Conservation (phyloP, 2,797 vertebrate genomes). For the Danio albolineatus region DNA sequence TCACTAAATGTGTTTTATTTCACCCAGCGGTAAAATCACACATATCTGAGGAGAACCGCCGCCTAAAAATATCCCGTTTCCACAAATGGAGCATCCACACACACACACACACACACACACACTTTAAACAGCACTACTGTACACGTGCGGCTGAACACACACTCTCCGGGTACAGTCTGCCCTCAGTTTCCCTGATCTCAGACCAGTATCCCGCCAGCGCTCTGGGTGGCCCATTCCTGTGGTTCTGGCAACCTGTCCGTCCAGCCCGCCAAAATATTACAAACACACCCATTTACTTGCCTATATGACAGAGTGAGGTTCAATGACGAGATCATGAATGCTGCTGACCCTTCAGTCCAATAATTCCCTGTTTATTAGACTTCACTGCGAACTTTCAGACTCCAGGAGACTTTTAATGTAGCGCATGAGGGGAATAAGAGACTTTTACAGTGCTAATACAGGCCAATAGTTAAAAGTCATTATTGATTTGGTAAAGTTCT, state of each 20-base stretch:
- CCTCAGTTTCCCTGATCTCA: slow-evolving; percentile 73
- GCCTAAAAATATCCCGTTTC: slow-evolving; percentile 77
- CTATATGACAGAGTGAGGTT: slow-evolving; percentile 12
- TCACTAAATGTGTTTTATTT: slow-evolving; percentile 54
- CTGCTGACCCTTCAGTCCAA: background rate
- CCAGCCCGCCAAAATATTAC: slow-evolving; percentile 39
- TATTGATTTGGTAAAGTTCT: background rate
- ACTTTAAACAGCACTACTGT: slow-evolving; percentile 43
- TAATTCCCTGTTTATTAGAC: background rate
- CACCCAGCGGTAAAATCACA: slow-evolving; percentile 53
- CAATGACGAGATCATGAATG: slow-evolving; percentile 30
- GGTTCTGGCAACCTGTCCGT: slow-evolving; percentile 72
- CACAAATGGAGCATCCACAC: slow-evolving; percentile 61
- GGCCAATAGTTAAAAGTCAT: background rate
- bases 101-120: slow-evolving; percentile 58
- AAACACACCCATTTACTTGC: slow-evolving; percentile 37
- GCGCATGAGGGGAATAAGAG: background rate
- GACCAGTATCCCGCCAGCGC: slow-evolving; percentile 80
- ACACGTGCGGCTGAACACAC: slow-evolving; percentile 45
- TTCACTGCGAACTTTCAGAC: background rate
- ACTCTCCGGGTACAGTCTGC: slow-evolving; percentile 43
- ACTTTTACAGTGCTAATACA: background rate
- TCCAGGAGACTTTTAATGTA: background rate
- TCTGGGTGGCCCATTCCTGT: slow-evolving; percentile 82
- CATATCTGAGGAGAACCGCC: slow-evolving; percentile 68